Base-by-base conservation (phyloP, 2,888 invertebrate genomes). In the Cheilosia scutellata region DNA sequence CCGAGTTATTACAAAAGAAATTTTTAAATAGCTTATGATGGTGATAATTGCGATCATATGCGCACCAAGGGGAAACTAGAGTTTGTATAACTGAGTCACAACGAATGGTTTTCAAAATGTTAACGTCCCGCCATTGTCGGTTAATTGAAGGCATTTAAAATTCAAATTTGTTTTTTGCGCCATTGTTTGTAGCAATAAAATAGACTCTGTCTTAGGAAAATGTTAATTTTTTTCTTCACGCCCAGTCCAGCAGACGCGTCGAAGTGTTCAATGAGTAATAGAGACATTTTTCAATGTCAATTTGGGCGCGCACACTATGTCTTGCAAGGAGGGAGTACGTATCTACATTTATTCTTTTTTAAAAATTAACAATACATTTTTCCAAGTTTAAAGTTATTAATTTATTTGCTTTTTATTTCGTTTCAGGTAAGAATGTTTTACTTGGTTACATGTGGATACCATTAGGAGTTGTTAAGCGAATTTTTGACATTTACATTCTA, bases 251-350 rank as follows among this genome's bases (percentile, higher is more conserved):
- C 13, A 40, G 31, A 42, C n/a, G 51, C 20, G 44, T 60, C 42
- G 27, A 79, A 58, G 65, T 76, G 71, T 71, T 84, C 79, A 71
- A 62, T 79, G 55, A 80, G 66, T 66, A 79, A 65, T 70, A 65
- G 65, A 37, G 42, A 55, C 6, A 31, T 58, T 79, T 63, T 79
- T 77, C 80, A 84, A 80, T 79, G 75, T 80, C 80, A 84, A 13
- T 25, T 25, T 57, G 42, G 47, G 11, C 49, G 9, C 25, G 9
- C 0, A 80, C 68, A 74, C 68, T 66, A 4, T 66, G 55, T 55
- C 1, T 9, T 29, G 2, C 62, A 74, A 44, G 57, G 5, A 47
- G 37, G 44, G 37, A 49, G 9, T 9, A 16, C 0, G n/a, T 4
- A 5, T 29, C 5, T 40, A 31, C 4, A 37, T n/a, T 11, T n/a